Percentiles rank a stretch among this genome's conserved stretches.
These are phyloP conservation scores for Plestiodon gilberti DNA, from an alignment of 2,113 vertebrate species.

Conservation along the genomic window DNA sequence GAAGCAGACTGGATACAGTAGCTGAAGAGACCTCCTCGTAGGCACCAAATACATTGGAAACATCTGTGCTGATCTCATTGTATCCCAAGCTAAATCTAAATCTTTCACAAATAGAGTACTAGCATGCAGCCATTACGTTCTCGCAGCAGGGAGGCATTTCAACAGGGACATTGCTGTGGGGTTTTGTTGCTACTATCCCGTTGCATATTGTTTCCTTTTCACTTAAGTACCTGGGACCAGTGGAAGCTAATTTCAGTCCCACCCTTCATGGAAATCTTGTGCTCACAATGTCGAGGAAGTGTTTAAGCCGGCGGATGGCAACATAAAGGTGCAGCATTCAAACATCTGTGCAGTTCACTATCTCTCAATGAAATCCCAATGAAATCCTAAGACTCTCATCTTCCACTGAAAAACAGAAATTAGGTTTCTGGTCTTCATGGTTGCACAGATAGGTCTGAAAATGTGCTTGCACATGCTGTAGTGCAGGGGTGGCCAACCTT, in stretches of 20 bases:
- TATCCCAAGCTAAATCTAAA: not conserved
- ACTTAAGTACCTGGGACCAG: not conserved
- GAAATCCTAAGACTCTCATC: not conserved
- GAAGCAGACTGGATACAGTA: not conserved
- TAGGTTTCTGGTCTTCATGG: not conserved
- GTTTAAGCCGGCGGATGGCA: not conserved
- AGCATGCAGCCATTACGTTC: not conserved
- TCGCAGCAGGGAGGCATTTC: not conserved
- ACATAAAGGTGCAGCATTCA: not conserved
- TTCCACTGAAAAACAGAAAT: not conserved
- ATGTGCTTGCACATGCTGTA: not conserved
- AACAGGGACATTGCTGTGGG: not conserved
- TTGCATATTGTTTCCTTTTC: not conserved
- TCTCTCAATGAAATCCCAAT: not conserved
- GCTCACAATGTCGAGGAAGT: not conserved
- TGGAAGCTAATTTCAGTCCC: not conserved
- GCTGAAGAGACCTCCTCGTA: conserved; percentile 14
- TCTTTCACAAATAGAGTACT: not conserved
- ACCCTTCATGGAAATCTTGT: not conserved
- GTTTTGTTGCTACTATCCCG: not conserved
- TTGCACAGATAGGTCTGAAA: not conserved
- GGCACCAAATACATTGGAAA: not conserved
- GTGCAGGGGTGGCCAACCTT: no score
- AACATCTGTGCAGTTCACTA: not conserved
- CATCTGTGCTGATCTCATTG: conserved; percentile 8